phyloP scores from a whole-genome alignment of 2,888 invertebrate genomes.

The Heliothis peltigera region DNA sequence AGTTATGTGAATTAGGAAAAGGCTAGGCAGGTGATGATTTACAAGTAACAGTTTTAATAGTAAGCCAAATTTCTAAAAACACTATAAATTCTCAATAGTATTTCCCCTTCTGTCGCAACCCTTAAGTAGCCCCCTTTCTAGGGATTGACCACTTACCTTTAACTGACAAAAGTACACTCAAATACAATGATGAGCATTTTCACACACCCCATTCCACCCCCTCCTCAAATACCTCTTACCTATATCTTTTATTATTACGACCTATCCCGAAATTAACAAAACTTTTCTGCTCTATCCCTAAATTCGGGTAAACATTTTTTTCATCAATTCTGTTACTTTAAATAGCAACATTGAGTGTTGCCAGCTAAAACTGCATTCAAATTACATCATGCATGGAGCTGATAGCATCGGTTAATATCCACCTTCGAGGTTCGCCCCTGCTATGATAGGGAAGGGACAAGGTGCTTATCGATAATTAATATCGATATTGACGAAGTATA shows the following conservation, averaged over 20 bases:
- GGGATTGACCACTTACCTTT: too few species aligned
- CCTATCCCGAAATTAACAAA: too few species aligned
- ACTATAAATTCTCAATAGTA: too few species aligned
- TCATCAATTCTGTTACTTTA: slow-evolving; percentile 42
- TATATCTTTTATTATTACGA: not conserved
- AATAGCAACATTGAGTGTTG: slow-evolving; percentile 36
- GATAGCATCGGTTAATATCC: slow-evolving; percentile 76
- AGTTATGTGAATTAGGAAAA: too few species aligned
- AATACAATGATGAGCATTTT: slow-evolving; percentile 33
- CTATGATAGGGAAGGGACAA: slow-evolving; percentile 33
- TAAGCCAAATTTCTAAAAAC: too few species aligned
- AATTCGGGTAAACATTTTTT: slow-evolving; percentile 36
- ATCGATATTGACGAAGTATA: not conserved
- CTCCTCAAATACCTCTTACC: not conserved
- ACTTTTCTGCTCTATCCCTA: slow-evolving; percentile 2
- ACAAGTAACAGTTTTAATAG: too few species aligned
- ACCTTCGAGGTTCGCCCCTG: slow-evolving; percentile 61
- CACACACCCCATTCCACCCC: not conserved
- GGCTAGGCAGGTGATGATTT: too few species aligned
- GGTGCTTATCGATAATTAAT: slow-evolving; percentile 3
- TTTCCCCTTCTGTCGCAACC: too few species aligned
- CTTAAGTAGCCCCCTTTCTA: too few species aligned
- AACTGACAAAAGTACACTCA: slow-evolving; percentile 15
- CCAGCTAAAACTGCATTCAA: slow-evolving; percentile 61
- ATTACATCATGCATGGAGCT: slow-evolving; percentile 63